phyloP scores from a whole-genome alignment of 1,140 invertebrate genomes.

The Phymorhynchus buccinoides region DNA sequence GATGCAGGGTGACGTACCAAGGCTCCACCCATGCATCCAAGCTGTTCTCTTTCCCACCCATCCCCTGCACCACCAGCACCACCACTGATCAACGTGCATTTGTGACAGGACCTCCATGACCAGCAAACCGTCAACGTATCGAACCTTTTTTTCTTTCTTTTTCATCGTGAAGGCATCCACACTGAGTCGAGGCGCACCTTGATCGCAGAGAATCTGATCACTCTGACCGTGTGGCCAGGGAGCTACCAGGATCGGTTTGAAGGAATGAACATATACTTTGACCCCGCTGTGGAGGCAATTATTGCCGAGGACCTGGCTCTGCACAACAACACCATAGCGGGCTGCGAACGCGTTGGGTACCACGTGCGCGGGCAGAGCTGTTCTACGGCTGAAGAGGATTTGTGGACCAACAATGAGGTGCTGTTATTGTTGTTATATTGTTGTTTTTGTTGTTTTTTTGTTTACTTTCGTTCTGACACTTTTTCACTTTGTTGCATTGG shows the following conservation, averaged over 20 bases:
- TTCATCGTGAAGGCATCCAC: slow-evolving; percentile 50
- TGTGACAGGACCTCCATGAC: no score
- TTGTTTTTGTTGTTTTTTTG: no score
- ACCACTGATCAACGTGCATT: no score
- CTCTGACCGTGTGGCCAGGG: slow-evolving; percentile 51
- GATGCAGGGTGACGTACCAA: no score
- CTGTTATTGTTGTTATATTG: no score
- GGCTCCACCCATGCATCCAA: no score
- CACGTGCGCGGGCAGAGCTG: slow-evolving; percentile 55
- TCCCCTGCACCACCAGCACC: no score
- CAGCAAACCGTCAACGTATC: no score
- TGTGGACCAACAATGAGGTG: slow-evolving; percentile 48
- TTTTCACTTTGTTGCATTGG: no score
- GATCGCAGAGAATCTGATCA: slow-evolving; percentile 58
- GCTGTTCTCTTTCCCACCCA: no score
- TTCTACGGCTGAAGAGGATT: slow-evolving; percentile 28
- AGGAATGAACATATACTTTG: slow-evolving; percentile 50
- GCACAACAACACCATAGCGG: slow-evolving; percentile 59
- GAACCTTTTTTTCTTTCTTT: not conserved
- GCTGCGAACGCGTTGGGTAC: slow-evolving; percentile 57
- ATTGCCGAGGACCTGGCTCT: slow-evolving; percentile 50
- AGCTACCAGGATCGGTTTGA: slow-evolving; percentile 55
- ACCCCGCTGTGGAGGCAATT: slow-evolving; percentile 56
- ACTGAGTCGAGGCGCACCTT: slow-evolving; percentile 45
- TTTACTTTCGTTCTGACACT: no score